Conservation (phyloP, 2,888 invertebrate genomes). For the Sussaba pulchella region DNA sequence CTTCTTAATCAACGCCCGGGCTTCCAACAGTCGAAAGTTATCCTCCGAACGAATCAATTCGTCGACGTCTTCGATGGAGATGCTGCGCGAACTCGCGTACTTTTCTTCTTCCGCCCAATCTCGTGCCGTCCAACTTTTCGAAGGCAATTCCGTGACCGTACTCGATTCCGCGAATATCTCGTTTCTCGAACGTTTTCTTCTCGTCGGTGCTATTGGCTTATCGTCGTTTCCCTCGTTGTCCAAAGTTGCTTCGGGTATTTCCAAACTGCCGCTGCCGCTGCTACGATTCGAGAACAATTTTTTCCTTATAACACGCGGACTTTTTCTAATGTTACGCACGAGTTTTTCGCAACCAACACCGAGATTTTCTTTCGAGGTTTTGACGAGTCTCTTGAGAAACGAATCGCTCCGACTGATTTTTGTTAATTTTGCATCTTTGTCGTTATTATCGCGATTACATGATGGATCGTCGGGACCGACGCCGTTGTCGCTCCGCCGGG, state of each 20-base stretch:
- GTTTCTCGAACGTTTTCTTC: slow-evolving; percentile 14
- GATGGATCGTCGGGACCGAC: slow-evolving; percentile 19
- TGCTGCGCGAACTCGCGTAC: slow-evolving; percentile 72
- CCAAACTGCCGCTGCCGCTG: slow-evolving; percentile 63
- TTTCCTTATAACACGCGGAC: slow-evolving; percentile 71
- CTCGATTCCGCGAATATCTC: neutral
- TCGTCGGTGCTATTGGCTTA: slow-evolving; percentile 71
- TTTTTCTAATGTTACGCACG: slow-evolving; percentile 76
- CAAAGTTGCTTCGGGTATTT: neutral
- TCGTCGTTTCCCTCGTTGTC: slow-evolving; percentile 55
- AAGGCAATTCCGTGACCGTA: neutral
- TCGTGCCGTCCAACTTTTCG: neutral
- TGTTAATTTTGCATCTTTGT: slow-evolving; percentile 33
- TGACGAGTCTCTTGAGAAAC: slow-evolving; percentile 76
- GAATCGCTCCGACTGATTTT: slow-evolving; percentile 69
- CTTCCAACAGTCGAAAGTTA: slow-evolving; percentile 72
- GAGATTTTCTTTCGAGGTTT: slow-evolving; percentile 74
- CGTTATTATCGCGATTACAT: slow-evolving; percentile 8
- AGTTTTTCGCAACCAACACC: slow-evolving; percentile 75
- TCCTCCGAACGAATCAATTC: slow-evolving; percentile 78
- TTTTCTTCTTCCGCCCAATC: slow-evolving; percentile 61
- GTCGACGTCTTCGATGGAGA: slow-evolving; percentile 78
- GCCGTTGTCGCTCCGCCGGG: slow-evolving; percentile 32
- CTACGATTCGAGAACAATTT: slow-evolving; percentile 68
- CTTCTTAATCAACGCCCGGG: slow-evolving; percentile 61